phyloP scores from a whole-genome alignment of 2,113 vertebrate species.

The Grammomys surdaster region DNA sequence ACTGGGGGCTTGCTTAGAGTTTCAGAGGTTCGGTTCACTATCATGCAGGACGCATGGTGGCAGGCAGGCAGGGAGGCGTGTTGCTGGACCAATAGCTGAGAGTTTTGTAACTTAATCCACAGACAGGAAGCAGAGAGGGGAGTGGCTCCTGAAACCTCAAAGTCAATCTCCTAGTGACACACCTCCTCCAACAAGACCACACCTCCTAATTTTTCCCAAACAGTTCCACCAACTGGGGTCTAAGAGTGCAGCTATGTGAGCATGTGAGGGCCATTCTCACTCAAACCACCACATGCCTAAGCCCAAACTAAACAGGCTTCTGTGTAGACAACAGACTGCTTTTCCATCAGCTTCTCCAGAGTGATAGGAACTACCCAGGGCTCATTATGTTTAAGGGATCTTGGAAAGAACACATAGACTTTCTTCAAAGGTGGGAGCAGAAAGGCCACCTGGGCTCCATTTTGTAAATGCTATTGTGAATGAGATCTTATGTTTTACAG shows the following conservation, averaged over 20 bases:
- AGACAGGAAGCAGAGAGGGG: background rate
- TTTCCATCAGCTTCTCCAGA: constrained; percentile 58
- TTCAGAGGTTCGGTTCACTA: background rate
- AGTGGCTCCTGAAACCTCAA: background rate
- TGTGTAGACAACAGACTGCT: background rate
- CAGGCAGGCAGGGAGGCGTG: no score
- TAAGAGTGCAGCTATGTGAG: background rate
- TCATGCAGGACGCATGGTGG: background rate
- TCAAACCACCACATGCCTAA: background rate
- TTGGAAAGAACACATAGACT: constrained; percentile 7
- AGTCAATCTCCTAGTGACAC: background rate
- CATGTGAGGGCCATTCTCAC: background rate
- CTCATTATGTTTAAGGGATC: constrained; percentile 55
- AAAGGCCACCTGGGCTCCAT: background rate
- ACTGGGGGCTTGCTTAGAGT: background rate
- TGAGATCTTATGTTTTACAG: background rate
- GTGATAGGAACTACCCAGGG: constrained; percentile 43
- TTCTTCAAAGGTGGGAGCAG: constrained; percentile 22
- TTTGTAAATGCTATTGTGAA: constrained; percentile 71
- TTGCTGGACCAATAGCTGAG: background rate
- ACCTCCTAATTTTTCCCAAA: background rate
- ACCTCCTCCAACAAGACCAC: background rate
- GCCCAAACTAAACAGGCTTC: background rate
- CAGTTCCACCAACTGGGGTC: background rate
- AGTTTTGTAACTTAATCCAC: background rate